These are phyloP conservation scores for Alviniconcha marisindica DNA, from an alignment of 1,140 invertebrate genomes.

Conservation along the genomic window DNA sequence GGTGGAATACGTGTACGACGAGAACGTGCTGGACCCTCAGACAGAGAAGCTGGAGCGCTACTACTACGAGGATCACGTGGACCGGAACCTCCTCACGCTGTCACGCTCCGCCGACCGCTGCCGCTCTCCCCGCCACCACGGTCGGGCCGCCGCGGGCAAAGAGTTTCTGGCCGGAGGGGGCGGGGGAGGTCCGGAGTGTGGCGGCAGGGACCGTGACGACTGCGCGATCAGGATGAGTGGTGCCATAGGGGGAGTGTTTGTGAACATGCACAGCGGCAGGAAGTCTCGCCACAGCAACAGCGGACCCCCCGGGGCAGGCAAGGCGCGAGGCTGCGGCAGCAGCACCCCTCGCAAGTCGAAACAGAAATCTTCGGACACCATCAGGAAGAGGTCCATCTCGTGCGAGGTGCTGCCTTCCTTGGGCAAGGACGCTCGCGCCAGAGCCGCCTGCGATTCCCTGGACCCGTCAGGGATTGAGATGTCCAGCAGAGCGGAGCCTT, in stretches of 20 bases:
- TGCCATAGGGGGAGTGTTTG: not conserved
- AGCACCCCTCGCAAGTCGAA: not conserved
- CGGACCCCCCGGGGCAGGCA: not conserved
- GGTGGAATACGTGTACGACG: slow-evolving; percentile 72
- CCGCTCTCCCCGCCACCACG: not conserved
- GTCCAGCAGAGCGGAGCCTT: slow-evolving; percentile 5
- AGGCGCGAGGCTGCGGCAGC: not conserved
- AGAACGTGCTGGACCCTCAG: slow-evolving; percentile 68
- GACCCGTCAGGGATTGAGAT: not conserved
- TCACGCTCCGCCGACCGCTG: not conserved
- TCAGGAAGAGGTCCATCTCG: slow-evolving; percentile 11
- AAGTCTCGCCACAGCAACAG: not conserved
- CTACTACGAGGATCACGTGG: slow-evolving; percentile 67
- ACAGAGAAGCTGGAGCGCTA: slow-evolving; percentile 70
- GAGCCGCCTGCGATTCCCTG: not conserved
- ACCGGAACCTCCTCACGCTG: slow-evolving; percentile 33
- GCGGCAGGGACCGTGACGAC: not conserved
- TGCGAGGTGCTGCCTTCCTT: slow-evolving; percentile 8
- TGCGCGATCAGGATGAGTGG: not conserved
- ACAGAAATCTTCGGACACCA: not conserved
- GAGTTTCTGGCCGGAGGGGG: not conserved
- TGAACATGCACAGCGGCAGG: not conserved
- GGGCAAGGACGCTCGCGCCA: not conserved
- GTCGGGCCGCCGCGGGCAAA: not conserved
- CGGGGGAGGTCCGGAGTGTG: not conserved